A percentile compares a stretch with the other conserved stretches of the same genome.
Evolutionary conservation across 2,888 invertebrate genomes (phyloP).

Genomic region (Iphiclides podalirius): DNA sequence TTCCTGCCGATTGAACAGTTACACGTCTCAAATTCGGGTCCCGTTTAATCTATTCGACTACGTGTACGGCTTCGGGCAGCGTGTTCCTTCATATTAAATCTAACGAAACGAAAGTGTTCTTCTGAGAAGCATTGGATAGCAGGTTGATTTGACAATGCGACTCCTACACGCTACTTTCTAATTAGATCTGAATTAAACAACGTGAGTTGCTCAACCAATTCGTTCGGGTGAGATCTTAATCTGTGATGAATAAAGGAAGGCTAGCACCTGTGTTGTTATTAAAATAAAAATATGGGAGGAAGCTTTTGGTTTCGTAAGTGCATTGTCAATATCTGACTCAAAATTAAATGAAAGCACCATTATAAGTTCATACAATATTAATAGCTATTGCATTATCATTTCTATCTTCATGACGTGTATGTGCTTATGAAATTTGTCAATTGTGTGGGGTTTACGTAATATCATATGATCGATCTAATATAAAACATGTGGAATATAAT

Average conservation of each 20-base stretch:
- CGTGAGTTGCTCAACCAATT: background rate
- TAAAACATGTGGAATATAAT: too few species aligned
- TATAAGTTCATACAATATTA: too few species aligned
- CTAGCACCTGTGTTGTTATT: background rate
- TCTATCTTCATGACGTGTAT: too few species aligned
- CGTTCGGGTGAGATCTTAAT: background rate
- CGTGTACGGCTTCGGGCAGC: background rate
- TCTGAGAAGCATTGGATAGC: constrained; percentile 12
- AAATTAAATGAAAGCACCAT: too few species aligned
- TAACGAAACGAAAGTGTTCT: constrained; percentile 7
- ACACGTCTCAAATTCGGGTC: background rate
- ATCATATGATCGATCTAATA: too few species aligned
- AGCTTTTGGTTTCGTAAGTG: too few species aligned
- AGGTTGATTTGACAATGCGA: constrained; percentile 14
- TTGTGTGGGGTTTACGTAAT: too few species aligned
- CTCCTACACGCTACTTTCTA: constrained; percentile 22
- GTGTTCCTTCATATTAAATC: background rate
- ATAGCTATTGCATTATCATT: too few species aligned
- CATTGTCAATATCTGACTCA: too few species aligned
- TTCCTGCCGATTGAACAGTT: background rate
- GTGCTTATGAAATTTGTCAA: too few species aligned
- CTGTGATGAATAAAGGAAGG: background rate
- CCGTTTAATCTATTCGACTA: background rate
- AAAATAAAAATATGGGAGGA: background rate
- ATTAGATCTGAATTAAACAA: constrained; percentile 14